These are phyloP conservation scores for Gryllus longicercus DNA, from an alignment of 2,888 invertebrate species.

Conservation along the genomic window DNA sequence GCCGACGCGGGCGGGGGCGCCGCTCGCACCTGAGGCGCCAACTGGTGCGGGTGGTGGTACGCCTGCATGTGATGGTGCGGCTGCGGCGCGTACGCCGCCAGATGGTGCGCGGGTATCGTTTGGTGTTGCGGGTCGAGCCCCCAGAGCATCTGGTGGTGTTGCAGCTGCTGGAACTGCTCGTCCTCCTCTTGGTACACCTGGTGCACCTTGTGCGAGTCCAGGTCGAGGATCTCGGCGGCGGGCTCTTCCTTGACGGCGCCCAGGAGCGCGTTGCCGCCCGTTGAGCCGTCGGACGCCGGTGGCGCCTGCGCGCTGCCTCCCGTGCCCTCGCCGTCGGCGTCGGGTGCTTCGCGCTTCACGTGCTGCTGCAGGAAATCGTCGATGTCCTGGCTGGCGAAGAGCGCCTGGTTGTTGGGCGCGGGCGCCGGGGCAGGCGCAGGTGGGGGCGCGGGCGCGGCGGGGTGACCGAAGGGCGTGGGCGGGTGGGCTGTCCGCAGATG, in stretches of 20 bases:
- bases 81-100: not conserved
- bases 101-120: conserved; percentile 37
- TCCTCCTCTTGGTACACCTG: conserved; percentile 45
- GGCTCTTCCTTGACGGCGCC: conserved; percentile 50
- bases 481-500: conserved; percentile 69
- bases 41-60: conserved; percentile 42
- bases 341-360: conserved; percentile 19
- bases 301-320: conserved; percentile 33
- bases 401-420: not conserved
- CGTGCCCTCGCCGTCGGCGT: conserved; percentile 33
- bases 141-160: conserved; percentile 53
- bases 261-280: conserved; percentile 11
- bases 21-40: conserved; percentile 47
- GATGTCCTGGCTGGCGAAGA: conserved; percentile 5
- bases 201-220: conserved; percentile 85
- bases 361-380: conserved; percentile 26
- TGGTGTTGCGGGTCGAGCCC: conserved; percentile 40
- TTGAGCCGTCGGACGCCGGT: not conserved
- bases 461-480: conserved; percentile 40
- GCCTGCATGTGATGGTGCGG: conserved; percentile 26
- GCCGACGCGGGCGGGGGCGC: conserved; percentile 45
- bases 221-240: conserved; percentile 76
- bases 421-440: not conserved
- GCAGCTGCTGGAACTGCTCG: conserved; percentile 47
- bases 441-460: not conserved